Conservation (phyloP, 1,140 invertebrate genomes). For the Bombus sibiricus region DNA sequence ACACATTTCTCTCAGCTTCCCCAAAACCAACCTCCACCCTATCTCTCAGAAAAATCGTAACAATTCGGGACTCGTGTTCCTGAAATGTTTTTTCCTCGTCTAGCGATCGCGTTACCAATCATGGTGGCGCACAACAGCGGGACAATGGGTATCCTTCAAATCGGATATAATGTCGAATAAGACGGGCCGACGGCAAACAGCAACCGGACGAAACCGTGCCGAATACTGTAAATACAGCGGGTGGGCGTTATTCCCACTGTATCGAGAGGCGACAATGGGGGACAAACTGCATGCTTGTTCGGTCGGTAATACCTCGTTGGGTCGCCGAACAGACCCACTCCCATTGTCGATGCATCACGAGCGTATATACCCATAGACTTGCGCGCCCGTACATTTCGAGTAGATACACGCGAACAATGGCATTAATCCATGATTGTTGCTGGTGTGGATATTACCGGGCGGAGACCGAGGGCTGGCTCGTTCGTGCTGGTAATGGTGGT, state of each 20-base stretch:
- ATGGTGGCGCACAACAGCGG: slow-evolving; percentile 33
- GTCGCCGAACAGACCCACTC: slow-evolving; percentile 77
- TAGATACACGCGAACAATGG: slow-evolving; percentile 76
- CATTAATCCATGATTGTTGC: slow-evolving; percentile 80
- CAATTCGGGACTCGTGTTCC: not conserved
- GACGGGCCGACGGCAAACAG: slow-evolving; percentile 69
- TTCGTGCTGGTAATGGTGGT: slow-evolving; percentile 29
- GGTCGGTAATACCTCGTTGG: slow-evolving; percentile 80
- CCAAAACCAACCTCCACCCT: not conserved
- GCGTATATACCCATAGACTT: slow-evolving; percentile 66
- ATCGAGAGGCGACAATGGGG: slow-evolving; percentile 75
- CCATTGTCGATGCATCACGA: slow-evolving; percentile 79
- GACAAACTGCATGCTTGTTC: slow-evolving; percentile 80
- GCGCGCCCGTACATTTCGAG: slow-evolving; percentile 77
- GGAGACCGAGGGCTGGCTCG: slow-evolving; percentile 46
- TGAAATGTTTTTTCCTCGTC: not conserved
- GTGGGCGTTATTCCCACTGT: slow-evolving; percentile 77
- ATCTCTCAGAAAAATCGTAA: not conserved
- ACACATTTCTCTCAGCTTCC: no score
- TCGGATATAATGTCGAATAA: slow-evolving; percentile 68
- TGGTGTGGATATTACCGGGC: slow-evolving; percentile 69
- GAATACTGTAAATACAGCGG: slow-evolving; percentile 71
- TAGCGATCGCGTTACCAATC: slow-evolving; percentile 51
- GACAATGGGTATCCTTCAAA: slow-evolving; percentile 67
- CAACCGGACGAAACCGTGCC: slow-evolving; percentile 64